These are phyloP conservation scores for Drosophila albomicans DNA, from an alignment of 1,140 invertebrate genomes.

Conservation along the genomic window DNA sequence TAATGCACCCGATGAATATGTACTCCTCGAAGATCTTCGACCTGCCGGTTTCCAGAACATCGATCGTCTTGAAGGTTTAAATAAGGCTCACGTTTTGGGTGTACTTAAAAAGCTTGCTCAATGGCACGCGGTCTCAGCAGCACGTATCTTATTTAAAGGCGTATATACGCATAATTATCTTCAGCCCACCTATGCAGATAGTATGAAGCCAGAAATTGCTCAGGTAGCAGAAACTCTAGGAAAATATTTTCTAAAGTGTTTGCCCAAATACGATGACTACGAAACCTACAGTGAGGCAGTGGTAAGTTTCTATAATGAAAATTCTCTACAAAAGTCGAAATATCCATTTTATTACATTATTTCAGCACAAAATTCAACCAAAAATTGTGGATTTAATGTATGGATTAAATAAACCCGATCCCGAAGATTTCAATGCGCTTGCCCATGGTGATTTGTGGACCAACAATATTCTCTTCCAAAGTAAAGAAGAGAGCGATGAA, in stretches of 20 bases:
- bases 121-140: constrained; percentile 85
- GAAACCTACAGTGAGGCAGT: constrained; percentile 49
- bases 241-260: constrained; percentile 45
- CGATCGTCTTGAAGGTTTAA: constrained; percentile 85
- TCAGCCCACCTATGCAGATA: constrained; percentile 37
- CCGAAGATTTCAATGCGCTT: constrained; percentile 87
- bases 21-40: constrained; percentile 86
- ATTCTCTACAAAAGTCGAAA: not conserved
- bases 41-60: constrained; percentile 86
- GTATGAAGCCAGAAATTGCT: constrained; percentile 38
- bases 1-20: constrained; percentile 55
- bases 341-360: not conserved
- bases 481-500: constrained; percentile 39
- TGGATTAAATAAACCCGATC: constrained; percentile 47
- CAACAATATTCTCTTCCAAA: constrained; percentile 84
- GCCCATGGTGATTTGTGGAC: constrained; percentile 87
- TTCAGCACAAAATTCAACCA: constrained; percentile 47
- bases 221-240: constrained; percentile 44
- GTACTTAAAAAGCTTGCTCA: constrained; percentile 86
- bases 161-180: constrained; percentile 48
- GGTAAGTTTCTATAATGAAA: constrained; percentile 22
- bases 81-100: constrained; percentile 85
- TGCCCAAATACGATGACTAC: constrained; percentile 45
- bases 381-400: constrained; percentile 53
- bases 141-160: constrained; percentile 49